phyloP scores from a whole-genome alignment of 2,113 vertebrate genomes.

The Gallinago undulata region DNA sequence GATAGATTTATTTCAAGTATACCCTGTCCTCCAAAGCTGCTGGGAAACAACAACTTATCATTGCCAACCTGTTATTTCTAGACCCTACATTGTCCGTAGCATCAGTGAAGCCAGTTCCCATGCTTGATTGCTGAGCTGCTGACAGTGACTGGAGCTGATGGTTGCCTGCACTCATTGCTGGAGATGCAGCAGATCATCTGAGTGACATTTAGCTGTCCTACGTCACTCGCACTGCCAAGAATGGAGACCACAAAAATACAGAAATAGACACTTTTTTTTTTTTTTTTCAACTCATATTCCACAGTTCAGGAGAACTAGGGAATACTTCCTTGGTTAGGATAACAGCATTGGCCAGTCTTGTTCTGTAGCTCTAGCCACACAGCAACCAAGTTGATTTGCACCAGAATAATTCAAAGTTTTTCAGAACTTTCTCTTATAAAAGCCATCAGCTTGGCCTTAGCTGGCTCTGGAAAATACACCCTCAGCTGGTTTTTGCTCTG shows the following conservation, averaged over 20 bases:
- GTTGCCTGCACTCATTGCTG: background rate
- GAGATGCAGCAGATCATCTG: background rate
- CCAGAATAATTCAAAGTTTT: background rate
- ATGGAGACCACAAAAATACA: background rate
- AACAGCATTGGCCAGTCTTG: background rate
- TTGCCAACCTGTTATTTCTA: background rate
- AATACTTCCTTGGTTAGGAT: background rate
- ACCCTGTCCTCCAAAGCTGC: slow-evolving; percentile 40
- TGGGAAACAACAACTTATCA: slow-evolving; percentile 40
- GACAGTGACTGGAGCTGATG: background rate
- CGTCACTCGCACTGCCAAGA: background rate
- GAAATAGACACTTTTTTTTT: background rate
- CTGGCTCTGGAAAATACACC: background rate
- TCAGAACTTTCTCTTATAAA: background rate
- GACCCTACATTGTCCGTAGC: background rate
- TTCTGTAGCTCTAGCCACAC: background rate
- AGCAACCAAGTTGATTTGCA: background rate
- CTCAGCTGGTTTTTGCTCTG: background rate
- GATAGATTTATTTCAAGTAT: slow-evolving; percentile 51
- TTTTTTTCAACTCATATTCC: background rate
- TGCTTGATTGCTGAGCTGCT: background rate
- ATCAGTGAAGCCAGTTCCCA: background rate
- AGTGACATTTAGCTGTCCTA: background rate
- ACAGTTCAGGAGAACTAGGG: background rate
- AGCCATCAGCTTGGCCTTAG: background rate